Evolutionary conservation across 2,113 vertebrate genomes (phyloP).

Genomic region (Canis aureus): DNA sequence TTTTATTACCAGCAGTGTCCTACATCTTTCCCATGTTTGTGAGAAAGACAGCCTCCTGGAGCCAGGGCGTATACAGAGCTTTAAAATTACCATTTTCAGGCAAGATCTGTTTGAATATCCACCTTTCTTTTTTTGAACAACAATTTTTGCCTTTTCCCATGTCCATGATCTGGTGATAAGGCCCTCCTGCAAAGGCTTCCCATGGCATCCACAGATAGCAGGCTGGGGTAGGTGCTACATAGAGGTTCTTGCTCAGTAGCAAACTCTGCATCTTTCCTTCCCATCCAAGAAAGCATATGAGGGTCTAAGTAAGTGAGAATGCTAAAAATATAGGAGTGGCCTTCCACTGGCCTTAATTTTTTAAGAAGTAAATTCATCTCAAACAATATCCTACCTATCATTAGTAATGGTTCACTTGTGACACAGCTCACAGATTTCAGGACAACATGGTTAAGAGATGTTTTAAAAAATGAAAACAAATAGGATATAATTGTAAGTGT

Average conservation of each 20-base stretch:
- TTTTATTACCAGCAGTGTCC: conserved; percentile 62
- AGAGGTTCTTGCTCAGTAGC: neutral
- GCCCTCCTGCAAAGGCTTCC: neutral
- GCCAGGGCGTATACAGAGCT: neutral
- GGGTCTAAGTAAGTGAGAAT: neutral
- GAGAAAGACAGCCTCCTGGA: neutral
- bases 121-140: neutral
- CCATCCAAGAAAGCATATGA: neutral
- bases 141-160: neutral
- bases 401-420: neutral
- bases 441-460: neutral
- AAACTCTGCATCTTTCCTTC: neutral
- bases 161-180: neutral
- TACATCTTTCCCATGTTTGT: neutral
- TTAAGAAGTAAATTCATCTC: neutral
- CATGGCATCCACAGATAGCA: neutral
- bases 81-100: neutral
- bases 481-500: neutral
- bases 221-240: neutral
- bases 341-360: neutral
- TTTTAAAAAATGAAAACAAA: neutral
- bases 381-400: neutral
- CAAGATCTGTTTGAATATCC: neutral
- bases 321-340: neutral
- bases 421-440: neutral